Conservation (phyloP, 2,113 vertebrate species). For the Strix aluco region DNA sequence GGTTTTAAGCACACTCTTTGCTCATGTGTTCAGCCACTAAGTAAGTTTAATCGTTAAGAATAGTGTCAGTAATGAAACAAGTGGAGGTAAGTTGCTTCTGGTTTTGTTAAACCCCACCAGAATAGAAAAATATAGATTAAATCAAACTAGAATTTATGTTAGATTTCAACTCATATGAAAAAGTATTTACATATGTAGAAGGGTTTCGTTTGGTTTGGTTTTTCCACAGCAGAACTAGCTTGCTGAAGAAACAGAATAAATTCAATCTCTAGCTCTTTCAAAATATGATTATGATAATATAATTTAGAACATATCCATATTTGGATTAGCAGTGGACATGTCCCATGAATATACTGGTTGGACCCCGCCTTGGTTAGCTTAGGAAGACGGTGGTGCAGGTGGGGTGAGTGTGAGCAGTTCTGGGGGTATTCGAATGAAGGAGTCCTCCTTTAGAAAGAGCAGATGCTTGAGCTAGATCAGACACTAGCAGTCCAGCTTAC, state of each 20-base stretch:
- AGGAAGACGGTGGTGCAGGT: not conserved
- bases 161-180: not conserved
- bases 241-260: not conserved
- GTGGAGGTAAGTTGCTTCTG: not conserved
- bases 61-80: not conserved
- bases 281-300: not conserved
- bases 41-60: not conserved
- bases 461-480: not conserved
- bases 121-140: not conserved
- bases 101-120: not conserved
- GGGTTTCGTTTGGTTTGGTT: not conserved
- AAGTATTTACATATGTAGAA: not conserved
- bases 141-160: not conserved
- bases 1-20: not conserved
- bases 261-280: not conserved
- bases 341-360: not conserved
- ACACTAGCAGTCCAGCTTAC: not conserved
- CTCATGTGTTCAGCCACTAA: not conserved
- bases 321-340: not conserved
- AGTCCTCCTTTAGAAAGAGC: not conserved
- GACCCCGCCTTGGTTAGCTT: not conserved
- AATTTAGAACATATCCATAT: not conserved
- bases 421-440: not conserved
- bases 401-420: not conserved
- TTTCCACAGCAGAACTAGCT: not conserved